Percentiles rank a stretch among this genome's conserved stretches.
These are phyloP conservation scores for Ophioninae sp. DNA, from an alignment of 2,888 invertebrate genomes.

Conservation along the genomic window DNA sequence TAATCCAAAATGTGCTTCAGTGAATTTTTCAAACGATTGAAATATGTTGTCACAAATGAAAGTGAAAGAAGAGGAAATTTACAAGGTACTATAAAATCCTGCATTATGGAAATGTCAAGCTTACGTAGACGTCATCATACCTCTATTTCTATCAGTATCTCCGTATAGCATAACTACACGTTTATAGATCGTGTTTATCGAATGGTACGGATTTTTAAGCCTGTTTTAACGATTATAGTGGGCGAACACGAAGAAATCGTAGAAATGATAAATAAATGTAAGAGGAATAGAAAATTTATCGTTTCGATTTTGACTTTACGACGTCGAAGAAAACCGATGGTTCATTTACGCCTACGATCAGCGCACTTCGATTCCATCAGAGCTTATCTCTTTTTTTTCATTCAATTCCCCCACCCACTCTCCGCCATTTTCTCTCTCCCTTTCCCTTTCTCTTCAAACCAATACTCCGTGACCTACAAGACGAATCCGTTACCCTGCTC, in stretches of 20 bases:
- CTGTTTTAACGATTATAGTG: conserved; percentile 30
- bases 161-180: conserved; percentile 19
- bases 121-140: neutral
- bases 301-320: conserved; percentile 10
- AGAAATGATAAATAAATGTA: neutral
- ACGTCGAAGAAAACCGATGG: neutral
- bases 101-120: neutral
- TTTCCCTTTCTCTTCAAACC: neutral
- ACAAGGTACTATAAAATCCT: neutral
- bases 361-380: neutral
- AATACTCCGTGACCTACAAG: conserved; percentile 11
- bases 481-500: conserved; percentile 3
- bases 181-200: conserved; percentile 55
- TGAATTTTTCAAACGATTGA: no score
- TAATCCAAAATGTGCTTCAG: no score
- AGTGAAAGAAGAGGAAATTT: no score
- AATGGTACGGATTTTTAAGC: conserved; percentile 11
- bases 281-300: conserved; percentile 12
- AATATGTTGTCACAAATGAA: no score
- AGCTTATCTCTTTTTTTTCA: neutral
- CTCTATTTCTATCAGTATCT: neutral
- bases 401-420: neutral
- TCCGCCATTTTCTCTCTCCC: neutral
- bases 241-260: neutral
- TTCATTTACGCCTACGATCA: conserved; percentile 19